Evolutionary conservation across 1,140 invertebrate genomes (phyloP).

Genomic region (Goniozus legneri): DNA sequence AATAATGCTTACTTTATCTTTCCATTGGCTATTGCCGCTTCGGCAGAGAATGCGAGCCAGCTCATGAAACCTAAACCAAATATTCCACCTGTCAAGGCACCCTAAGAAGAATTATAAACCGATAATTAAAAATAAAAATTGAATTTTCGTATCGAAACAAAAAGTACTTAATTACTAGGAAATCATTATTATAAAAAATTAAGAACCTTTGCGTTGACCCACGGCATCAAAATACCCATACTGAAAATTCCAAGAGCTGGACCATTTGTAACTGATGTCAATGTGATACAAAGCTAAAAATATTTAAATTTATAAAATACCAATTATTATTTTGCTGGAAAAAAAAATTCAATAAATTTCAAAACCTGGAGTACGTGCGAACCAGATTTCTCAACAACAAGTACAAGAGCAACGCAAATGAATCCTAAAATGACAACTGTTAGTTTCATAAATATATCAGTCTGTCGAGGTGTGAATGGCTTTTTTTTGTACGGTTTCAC

Average conservation of each 20-base stretch:
- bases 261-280: conserved; percentile 67
- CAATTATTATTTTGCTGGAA: too few relatives aligned
- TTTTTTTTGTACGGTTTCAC: conserved; percentile 66
- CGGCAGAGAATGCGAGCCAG: too few relatives aligned
- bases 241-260: conserved; percentile 82
- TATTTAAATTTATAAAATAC: background rate
- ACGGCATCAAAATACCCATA: conserved; percentile 80
- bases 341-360: too few relatives aligned
- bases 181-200: too few relatives aligned
- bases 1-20: too few relatives aligned
- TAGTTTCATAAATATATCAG: conserved; percentile 64
- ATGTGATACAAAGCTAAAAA: background rate
- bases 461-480: conserved; percentile 59
- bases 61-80: too few relatives aligned
- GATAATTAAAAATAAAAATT: too few relatives aligned
- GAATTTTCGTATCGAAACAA: too few relatives aligned
- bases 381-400: conserved; percentile 69
- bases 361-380: background rate
- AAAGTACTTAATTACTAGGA: too few relatives aligned
- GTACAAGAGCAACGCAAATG: conserved; percentile 63
- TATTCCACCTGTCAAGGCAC: too few relatives aligned
- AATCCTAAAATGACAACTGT: conserved; percentile 64
- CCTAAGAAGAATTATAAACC: too few relatives aligned
- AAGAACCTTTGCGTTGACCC: conserved; percentile 71
- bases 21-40: too few relatives aligned